Conservation (phyloP, 2,113 vertebrate genomes). For the Ia io region DNA sequence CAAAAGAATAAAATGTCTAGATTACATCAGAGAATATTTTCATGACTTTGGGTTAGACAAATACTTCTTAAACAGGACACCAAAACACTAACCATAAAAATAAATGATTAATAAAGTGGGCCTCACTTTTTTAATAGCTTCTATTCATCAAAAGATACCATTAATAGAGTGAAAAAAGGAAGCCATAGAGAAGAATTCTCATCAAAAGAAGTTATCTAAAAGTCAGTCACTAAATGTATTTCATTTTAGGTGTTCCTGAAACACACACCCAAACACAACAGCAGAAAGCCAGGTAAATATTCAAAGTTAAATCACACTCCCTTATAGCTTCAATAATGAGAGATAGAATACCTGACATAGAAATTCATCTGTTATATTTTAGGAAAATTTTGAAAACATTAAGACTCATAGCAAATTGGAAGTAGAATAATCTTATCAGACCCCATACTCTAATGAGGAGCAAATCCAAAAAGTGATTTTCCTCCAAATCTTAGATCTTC, state of each 20-base stretch:
- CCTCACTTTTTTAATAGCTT: not conserved
- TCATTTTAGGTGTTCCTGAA: not conserved
- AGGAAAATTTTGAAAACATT: not conserved
- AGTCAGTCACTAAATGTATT: slow-evolving; percentile 14
- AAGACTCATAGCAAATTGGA: not conserved
- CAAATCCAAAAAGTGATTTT: not conserved
- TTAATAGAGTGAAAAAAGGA: not conserved
- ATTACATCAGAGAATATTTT: not conserved
- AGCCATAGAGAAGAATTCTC: not conserved
- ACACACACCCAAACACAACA: not conserved
- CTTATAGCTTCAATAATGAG: not conserved
- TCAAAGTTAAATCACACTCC: not conserved
- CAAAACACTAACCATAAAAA: not conserved
- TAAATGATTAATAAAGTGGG: not conserved
- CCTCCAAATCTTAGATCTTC: not conserved
- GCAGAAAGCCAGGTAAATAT: not conserved
- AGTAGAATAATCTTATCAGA: not conserved
- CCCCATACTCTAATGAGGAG: not conserved
- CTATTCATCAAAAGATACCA: not conserved
- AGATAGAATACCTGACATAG: not conserved
- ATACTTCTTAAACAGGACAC: not conserved
- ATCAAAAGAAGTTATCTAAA: not conserved
- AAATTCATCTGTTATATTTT: not conserved
- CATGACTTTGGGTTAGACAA: not conserved
- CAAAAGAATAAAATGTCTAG: not conserved